Base-by-base conservation (phyloP, 2,113 vertebrate genomes). In the Python bivittatus region DNA sequence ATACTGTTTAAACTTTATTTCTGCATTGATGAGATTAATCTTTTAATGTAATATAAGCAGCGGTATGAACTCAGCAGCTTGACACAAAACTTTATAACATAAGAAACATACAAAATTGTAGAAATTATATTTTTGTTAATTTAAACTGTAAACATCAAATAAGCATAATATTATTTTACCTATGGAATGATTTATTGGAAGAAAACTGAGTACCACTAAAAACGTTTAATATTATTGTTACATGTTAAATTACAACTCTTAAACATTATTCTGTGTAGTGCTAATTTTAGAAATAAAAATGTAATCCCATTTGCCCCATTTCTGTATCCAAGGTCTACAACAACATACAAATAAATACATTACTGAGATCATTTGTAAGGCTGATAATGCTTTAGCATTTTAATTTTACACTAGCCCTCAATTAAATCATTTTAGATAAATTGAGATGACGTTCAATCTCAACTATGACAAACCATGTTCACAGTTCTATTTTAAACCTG, bases 161-260 rank as follows among this genome's bases (percentile, higher is more conserved):
- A 44, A 29, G 86, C 86, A 90, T 53, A 94, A 64, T 54, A 79
- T 8, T 6, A 56, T 93, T 96, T 94, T 57, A 94, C 83, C 44
- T 84, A 95, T 61, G 85, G 0, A 86, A 88, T 29, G 89, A 91
- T 96, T 96, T 96, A 97, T 97, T 96, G 93, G 94, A 94, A 89
- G 84, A 95, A 93, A 84, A 95, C 89, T 85, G 92, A 20, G 94
- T 88, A 93, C 91, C 94, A 93, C 95, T 94, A 95, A 95, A 96
- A 96, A 97, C 96, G 22, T 33, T 97, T 97, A 97, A 96, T 96
- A 88, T 61, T 11, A 88, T 97, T 94, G 95, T 97, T 95, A 96
- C 94, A 95, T 96, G 94, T 96, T 98, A 97, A 98, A 97, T 97
- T 97, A 98, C 95, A 96, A 93, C 95, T 94, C 97, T 97, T 97